A percentile compares a stretch with the other conserved stretches of the same genome.
These are phyloP conservation scores for Huso huso DNA, from an alignment of 2,797 vertebrate genomes.

Conservation along the genomic window DNA sequence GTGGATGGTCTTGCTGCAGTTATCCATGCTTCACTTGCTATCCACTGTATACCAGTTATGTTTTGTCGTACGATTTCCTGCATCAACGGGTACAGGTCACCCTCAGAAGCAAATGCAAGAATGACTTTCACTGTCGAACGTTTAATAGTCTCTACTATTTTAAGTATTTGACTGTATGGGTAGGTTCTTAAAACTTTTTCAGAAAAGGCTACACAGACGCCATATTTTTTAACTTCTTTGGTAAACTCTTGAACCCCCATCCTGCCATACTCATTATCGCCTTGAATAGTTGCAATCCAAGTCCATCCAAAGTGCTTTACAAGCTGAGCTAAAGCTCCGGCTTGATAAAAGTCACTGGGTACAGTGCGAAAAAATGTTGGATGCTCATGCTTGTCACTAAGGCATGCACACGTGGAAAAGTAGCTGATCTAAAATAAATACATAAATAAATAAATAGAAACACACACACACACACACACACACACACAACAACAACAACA, in stretches of 20 bases:
- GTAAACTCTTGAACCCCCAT: conserved; percentile 53
- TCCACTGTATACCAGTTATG: conserved; percentile 64
- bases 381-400: conserved; percentile 58
- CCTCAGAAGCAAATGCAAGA: conserved; percentile 55
- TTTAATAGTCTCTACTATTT: conserved; percentile 53
- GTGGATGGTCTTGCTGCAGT: conserved; percentile 52
- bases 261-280: conserved; percentile 61
- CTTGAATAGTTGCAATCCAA: conserved; percentile 63
- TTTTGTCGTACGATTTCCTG: conserved; percentile 56
- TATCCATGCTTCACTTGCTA: conserved; percentile 66
- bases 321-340: conserved; percentile 58
- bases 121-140: conserved; percentile 56
- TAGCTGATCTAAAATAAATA: conserved; percentile 57
- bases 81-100: conserved; percentile 58
- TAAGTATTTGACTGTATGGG: conserved; percentile 39
- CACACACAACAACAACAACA: background rate
- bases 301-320: conserved; percentile 59
- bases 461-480: background rate
- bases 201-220: conserved; percentile 59
- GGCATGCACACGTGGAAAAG: conserved; percentile 66
- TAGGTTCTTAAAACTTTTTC: conserved; percentile 51
- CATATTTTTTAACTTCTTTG: conserved; percentile 49
- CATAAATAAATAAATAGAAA: conserved; percentile 2
- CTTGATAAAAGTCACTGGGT: conserved; percentile 62
- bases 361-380: conserved; percentile 67